A percentile compares a stretch with the other conserved stretches of the same genome.
phyloP scores from a whole-genome alignment of 2,888 invertebrate species.

The Elysia crispata region DNA sequence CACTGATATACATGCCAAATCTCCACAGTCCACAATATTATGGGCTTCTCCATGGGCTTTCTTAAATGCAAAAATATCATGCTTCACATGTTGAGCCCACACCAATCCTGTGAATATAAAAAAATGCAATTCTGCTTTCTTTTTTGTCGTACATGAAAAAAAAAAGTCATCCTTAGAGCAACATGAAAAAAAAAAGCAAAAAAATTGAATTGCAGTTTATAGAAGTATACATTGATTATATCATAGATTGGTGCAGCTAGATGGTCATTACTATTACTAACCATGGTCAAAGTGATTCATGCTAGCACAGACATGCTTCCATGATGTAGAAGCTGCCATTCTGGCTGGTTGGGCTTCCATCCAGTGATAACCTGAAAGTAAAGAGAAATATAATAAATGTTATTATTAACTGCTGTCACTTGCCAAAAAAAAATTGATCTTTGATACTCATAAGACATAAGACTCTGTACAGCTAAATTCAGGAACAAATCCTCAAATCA shows the following conservation, averaged over 20 bases:
- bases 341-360: conserved; percentile 61
- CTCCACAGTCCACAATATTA: conserved; percentile 48
- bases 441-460: no score
- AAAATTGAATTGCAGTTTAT: no score
- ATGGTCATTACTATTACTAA: conserved; percentile 48
- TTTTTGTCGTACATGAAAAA: no score
- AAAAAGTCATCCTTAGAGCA: no score
- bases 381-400: neutral
- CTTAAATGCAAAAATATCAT: conserved; percentile 76
- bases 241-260: no score
- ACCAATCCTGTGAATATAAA: conserved; percentile 69
- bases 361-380: conserved; percentile 71
- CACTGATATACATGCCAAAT: conserved; percentile 73
- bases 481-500: no score
- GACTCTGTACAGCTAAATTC: no score
- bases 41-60: conserved; percentile 52
- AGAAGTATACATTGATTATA: neutral
- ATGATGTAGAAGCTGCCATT: conserved; percentile 65
- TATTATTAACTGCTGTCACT: neutral
- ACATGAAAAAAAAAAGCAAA: no score
- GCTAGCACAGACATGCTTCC: conserved; percentile 68
- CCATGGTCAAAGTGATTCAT: conserved; percentile 60
- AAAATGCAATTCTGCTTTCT: neutral
- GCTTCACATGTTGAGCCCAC: conserved; percentile 77
- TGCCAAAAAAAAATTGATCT: no score